Evolutionary conservation across 1,140 invertebrate genomes (phyloP), one percentile per base, ranked within the genome.

Genomic region (Streblospio benedicti): DNA sequence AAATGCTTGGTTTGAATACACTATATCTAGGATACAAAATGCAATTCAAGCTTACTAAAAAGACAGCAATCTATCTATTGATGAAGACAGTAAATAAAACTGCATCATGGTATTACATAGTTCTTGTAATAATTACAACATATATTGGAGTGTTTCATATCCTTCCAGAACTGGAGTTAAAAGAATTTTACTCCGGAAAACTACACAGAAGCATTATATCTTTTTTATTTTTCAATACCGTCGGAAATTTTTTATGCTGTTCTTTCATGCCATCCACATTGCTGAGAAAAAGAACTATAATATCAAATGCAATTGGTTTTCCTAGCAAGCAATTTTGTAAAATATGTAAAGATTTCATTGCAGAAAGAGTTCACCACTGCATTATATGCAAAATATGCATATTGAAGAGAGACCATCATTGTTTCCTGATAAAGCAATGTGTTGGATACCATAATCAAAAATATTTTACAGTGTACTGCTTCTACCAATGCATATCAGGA

Each of bases 361-460:
- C 70, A n/a, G 65, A 64, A 23, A 49, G 70, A 25, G 65, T 64
- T 25, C 63, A 67, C 54, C 70, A 71, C 55, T 71, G 70, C 45
- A 35, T 55, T 0, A 14, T 67, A 28, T 71, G 70, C 47, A 50
- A 63, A 18, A 57, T 6, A n/a, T 71, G 70, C 51, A 63, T 70
- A 2, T 58, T 71, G 53, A 69, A 69, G 73, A 81, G 92, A 66
- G 92, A 97, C 73, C 93, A 97, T 77, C 93, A 97, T 72, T 97
- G 93, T 71, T 85, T 86, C 35, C 95, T 95, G 73, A 86, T 87
- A 25, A 86, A 85, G 16, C 87, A 85, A 68, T 96, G 93, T 76
- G 80, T 96, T 20, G 93, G 92, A 0, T 87, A 91, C 71, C 81
- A 82, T 51, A 96, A 96, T 76, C 85, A 88, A 66, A 81, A 35